Evolutionary conservation across 2,797 vertebrate species (phyloP), one percentile per base, ranked within the genome.

Genomic region (Otolemur crassicaudatus): DNA sequence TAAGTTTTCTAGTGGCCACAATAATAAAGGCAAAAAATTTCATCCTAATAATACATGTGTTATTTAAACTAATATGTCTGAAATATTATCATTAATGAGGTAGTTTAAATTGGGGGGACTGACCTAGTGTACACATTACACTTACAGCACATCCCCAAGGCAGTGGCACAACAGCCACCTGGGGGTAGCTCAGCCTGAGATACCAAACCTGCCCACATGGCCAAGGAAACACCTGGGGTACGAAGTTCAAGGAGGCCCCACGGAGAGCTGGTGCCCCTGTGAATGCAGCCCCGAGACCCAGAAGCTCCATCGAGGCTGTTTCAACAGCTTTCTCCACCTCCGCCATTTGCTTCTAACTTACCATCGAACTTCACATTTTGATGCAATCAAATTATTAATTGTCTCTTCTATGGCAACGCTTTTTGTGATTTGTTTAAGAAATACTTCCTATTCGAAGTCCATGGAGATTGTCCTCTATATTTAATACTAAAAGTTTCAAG

Each of bases 1-100:
- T 73, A 58, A 65, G 79, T 27, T 70, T 85, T 56, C 79, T 58
- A 67, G 27, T 7, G 16, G 25, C 60, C 58, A 31, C 27, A 31
- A 56, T 73, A 73, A 80, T 31, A 49, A 79, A 76, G 60, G 58
- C 34, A 81, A 43, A 58, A 72, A 85, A 76, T 40, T 43, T 84
- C 75, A 43, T 81, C 31, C 37, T 58, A 31, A 81, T 19, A 49
- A 49, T 34, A 49, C 49, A 9, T 6, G 25, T 37, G 34, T 56
- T 9, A 58, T 58, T 80, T 80, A 75, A 81, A 17, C 20, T 60
- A 43, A 46, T 20, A 69, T 11, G 56, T 14, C 19, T 40, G 61
- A 77, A 72, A 70, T 46, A 46, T n/a, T 60, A 61, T 29, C 65
- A 37, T 46, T 67, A 85, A 46, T 7, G 49, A 25, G 27, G 27